Evolutionary conservation across 2,888 invertebrate species (phyloP).

Genomic region (Lasioglossum marginatum): DNA sequence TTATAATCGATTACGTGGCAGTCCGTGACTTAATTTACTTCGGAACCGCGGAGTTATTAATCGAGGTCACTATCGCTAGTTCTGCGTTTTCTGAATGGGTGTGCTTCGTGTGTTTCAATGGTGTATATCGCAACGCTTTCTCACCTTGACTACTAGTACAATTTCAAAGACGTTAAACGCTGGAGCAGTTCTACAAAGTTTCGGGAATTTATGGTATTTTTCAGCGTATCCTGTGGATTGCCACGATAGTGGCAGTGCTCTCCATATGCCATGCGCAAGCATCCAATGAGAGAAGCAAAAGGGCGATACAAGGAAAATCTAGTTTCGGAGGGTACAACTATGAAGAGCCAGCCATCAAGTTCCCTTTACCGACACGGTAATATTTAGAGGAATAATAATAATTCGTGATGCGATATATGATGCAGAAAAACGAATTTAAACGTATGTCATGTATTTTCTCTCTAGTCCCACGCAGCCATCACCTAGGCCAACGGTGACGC

Average conservation of each 20-base stretch:
- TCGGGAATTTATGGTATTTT: conserved; percentile 53
- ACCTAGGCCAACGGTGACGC: conserved; percentile 32
- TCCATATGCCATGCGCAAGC: conserved; percentile 77
- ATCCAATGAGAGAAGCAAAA: conserved; percentile 77
- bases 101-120: background rate
- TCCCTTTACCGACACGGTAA: conserved; percentile 77
- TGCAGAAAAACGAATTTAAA: background rate
- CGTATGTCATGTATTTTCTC: background rate
- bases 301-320: conserved; percentile 78
- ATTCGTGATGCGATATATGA: background rate
- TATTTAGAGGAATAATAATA: conserved; percentile 27
- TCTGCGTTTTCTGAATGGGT: background rate
- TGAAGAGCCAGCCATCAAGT: conserved; percentile 73
- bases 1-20: conserved; percentile 43
- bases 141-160: background rate
- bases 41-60: background rate
- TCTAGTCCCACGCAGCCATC: background rate
- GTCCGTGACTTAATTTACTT: conserved; percentile 30
- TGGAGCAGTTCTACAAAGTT: background rate
- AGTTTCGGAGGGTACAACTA: conserved; percentile 79
- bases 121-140: background rate
- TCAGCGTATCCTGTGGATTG: conserved; percentile 80
- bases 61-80: conserved; percentile 17
- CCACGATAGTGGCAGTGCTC: conserved; percentile 80
- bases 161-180: background rate